Conservation (phyloP, 2,888 invertebrate genomes). For the Rhamnusium bicolor region DNA sequence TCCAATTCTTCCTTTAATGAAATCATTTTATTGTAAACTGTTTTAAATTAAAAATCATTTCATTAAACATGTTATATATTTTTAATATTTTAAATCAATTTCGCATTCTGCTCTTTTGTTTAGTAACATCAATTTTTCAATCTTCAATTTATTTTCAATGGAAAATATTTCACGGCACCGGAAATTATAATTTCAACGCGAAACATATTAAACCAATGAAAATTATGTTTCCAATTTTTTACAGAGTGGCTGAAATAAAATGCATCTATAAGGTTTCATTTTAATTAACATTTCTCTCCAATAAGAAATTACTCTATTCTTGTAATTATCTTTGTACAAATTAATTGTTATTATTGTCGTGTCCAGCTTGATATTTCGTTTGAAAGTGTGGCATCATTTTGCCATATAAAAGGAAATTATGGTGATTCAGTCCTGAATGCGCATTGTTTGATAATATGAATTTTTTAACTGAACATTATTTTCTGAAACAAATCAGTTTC, state of each 20-base stretch:
- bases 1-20: neutral
- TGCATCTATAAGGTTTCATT: no score
- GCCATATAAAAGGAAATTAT: no score
- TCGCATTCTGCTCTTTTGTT: neutral
- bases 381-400: no score
- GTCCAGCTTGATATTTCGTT: no score
- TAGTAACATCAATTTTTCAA: neutral
- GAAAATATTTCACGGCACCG: neutral
- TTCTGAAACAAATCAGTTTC: no score
- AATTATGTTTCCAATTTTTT: neutral
- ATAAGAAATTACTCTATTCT: no score
- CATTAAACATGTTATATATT: neutral
- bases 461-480: no score
- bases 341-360: no score
- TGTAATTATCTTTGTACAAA: no score
- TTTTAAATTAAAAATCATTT: neutral
- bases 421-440: no score
- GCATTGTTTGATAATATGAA: no score
- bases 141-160: neutral
- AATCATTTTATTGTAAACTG: neutral
- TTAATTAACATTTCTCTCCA: no score
- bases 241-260: neutral
- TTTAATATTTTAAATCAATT: neutral
- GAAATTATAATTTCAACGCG: constrained; percentile 16
- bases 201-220: neutral